These are phyloP conservation scores for Paradisaea rubra DNA, from an alignment of 2,113 vertebrate species.

Conservation along the genomic window DNA sequence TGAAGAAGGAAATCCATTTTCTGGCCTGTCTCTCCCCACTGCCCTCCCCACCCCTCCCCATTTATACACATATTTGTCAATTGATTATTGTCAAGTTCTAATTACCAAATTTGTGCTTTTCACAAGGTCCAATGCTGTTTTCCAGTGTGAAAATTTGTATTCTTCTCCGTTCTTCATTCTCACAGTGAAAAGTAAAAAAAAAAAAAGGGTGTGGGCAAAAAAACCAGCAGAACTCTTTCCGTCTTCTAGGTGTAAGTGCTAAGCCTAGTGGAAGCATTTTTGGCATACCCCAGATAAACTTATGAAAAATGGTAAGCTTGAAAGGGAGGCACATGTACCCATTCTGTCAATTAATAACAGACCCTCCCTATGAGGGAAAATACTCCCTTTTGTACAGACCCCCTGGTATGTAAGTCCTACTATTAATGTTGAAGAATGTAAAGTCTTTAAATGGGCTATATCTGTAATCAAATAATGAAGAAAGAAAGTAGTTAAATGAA, in stretches of 20 bases:
- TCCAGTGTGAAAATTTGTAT: not conserved
- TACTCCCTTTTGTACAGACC: slow-evolving; percentile 45
- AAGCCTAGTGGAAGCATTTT: slow-evolving; percentile 32
- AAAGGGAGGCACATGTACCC: not conserved
- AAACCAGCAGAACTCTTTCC: not conserved
- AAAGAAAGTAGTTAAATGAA: slow-evolving; percentile 71
- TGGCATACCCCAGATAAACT: slow-evolving; percentile 19
- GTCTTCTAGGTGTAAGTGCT: not conserved
- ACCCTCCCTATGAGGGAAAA: slow-evolving; percentile 38
- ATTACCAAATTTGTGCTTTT: slow-evolving; percentile 23
- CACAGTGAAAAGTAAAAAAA: not conserved
- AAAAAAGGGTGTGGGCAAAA: not conserved
- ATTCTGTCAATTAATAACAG: slow-evolving; percentile 40
- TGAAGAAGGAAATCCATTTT: slow-evolving; percentile 48
- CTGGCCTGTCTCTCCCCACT: slow-evolving; percentile 4
- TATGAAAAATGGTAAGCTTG: not conserved
- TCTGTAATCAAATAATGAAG: slow-evolving; percentile 76
- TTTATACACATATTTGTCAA: slow-evolving; percentile 18
- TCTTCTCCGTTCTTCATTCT: not conserved
- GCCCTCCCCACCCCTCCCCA: not conserved
- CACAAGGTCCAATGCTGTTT: not conserved
- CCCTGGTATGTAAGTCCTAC: slow-evolving; percentile 61
- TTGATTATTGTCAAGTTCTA: not conserved
- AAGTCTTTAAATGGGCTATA: slow-evolving; percentile 64
- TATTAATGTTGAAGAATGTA: slow-evolving; percentile 66